Percentiles rank a stretch among this genome's conserved stretches.
These are phyloP conservation scores for Labia minor DNA, from an alignment of 2,888 invertebrate genomes.

Conservation along the genomic window DNA sequence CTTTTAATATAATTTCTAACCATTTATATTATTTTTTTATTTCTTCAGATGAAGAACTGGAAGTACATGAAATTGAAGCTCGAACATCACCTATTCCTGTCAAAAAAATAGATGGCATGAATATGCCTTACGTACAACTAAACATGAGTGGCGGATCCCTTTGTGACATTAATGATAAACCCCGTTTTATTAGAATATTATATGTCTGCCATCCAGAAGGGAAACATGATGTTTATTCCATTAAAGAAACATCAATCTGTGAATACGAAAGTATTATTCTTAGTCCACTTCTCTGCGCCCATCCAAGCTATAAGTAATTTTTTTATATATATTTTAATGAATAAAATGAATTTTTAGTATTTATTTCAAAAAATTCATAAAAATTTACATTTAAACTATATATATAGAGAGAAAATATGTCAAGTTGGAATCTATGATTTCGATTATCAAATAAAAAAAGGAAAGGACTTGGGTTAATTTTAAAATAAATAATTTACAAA, in stretches of 20 bases:
- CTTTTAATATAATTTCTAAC: too few relatives aligned
- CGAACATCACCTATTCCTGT: constrained; percentile 32
- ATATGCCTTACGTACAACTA: constrained; percentile 78
- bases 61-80: constrained; percentile 27
- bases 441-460: too few relatives aligned
- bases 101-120: constrained; percentile 77
- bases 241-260: constrained; percentile 88
- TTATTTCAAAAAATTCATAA: background rate
- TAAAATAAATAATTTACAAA: too few relatives aligned
- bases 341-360: background rate
- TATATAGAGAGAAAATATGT: too few relatives aligned
- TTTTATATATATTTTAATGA: background rate
- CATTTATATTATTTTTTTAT: constrained; percentile 18
- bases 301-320: constrained; percentile 70
- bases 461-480: too few relatives aligned
- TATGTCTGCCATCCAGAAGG: constrained; percentile 85
- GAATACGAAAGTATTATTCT: constrained; percentile 88
- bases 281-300: constrained; percentile 74
- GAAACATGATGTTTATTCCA: constrained; percentile 81
- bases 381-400: too few relatives aligned
- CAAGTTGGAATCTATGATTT: too few relatives aligned
- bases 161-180: constrained; percentile 82
- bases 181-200: constrained; percentile 65
- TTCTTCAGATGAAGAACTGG: constrained; percentile 28
- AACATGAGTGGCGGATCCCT: constrained; percentile 79